phyloP scores from a whole-genome alignment of 37 sponge, comb jelly and placozoan species.

The Halisarca cf. caerulea region DNA sequence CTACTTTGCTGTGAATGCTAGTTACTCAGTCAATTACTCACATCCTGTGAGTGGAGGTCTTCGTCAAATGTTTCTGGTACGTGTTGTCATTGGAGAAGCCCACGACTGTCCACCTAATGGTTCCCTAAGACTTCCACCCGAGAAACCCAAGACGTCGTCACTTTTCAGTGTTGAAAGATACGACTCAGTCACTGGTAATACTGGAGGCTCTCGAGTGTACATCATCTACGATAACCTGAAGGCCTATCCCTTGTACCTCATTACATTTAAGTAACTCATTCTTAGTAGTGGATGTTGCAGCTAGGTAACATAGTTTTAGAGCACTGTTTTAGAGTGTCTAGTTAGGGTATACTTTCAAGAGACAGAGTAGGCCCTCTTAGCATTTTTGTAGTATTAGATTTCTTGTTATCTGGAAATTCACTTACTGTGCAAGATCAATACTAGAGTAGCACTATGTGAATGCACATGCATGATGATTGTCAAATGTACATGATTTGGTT shows the following conservation, averaged over 20 bases:
- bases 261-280: conserved; percentile 39
- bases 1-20: conserved; percentile 46
- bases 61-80: conserved; percentile 55
- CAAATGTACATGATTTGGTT: too few relatives aligned
- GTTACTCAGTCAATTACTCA: conserved; percentile 21
- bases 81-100: conserved; percentile 43
- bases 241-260: conserved; percentile 55
- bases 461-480: too few relatives aligned
- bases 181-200: conserved; percentile 50
- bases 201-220: conserved; percentile 36
- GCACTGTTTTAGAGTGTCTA: too few relatives aligned
- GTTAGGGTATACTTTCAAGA: too few relatives aligned
- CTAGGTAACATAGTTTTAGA: too few relatives aligned
- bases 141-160: conserved; percentile 8
- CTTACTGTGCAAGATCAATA: too few relatives aligned
- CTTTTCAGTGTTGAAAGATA: conserved; percentile 30
- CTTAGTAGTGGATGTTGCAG: too few relatives aligned
- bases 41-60: neutral
- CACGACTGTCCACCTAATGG: conserved; percentile 23
- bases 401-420: too few relatives aligned
- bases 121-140: conserved; percentile 50
- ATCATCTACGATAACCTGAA: conserved; percentile 48
- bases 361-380: too few relatives aligned
- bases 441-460: too few relatives aligned
- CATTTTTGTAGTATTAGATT: too few relatives aligned